A percentile compares a stretch with the other conserved stretches of the same genome.
Evolutionary conservation across 2,797 vertebrate genomes (phyloP).

Genomic region (Acomys russatus): DNA sequence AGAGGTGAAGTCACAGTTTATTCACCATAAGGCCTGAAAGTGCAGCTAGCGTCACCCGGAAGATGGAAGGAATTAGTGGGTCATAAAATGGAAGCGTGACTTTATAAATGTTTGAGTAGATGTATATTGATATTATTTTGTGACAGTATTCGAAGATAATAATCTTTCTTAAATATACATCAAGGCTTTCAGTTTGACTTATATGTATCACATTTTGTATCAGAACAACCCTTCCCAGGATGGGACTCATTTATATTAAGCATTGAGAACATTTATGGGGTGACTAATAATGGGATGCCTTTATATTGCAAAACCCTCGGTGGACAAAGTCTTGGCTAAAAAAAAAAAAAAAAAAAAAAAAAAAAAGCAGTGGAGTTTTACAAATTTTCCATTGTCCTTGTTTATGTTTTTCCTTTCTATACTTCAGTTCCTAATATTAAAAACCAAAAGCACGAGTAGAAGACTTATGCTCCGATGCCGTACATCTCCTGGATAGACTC

Average conservation of each 20-base stretch:
- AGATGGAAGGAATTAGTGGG: neutral
- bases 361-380: neutral
- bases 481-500: neutral
- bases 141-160: neutral
- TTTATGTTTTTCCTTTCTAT: neutral
- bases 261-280: neutral
- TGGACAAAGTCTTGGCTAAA: neutral
- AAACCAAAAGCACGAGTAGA: neutral
- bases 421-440: neutral
- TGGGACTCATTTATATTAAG: neutral
- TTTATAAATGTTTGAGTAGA: slow-evolving; percentile 6
- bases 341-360: neutral
- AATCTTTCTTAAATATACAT: neutral
- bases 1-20: slow-evolving; percentile 1
- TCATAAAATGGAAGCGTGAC: neutral
- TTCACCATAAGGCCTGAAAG: neutral
- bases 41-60: neutral
- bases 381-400: neutral
- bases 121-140: neutral
- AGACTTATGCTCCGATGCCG: neutral
- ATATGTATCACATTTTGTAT: neutral
- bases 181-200: neutral
- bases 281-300: neutral
- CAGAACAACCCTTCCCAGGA: neutral
- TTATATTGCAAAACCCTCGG: neutral